Conservation (phyloP, 2,888 invertebrate genomes). For the Seira ritae region DNA sequence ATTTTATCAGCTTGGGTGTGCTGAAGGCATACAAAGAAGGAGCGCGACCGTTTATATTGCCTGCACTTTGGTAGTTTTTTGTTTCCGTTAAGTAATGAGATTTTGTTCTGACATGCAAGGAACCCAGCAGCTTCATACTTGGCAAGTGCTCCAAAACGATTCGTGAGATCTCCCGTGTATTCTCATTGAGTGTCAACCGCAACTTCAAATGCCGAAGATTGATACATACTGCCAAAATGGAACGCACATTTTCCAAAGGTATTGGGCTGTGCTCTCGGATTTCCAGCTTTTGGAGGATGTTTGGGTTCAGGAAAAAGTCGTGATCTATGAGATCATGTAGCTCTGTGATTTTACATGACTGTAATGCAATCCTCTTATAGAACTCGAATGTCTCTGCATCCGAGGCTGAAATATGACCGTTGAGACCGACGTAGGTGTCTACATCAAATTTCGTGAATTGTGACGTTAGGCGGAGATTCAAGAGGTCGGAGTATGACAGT, state of each 20-base stretch:
- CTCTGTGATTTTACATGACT: conserved; percentile 48
- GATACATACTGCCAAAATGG: conserved; percentile 41
- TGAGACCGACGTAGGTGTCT: conserved; percentile 50
- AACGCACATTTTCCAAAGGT: conserved; percentile 40
- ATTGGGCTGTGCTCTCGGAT: conserved; percentile 50
- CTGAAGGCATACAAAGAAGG: conserved; percentile 9
- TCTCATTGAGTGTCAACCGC: conserved; percentile 34
- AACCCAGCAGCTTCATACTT: conserved; percentile 37
- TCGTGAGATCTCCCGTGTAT: conserved; percentile 40
- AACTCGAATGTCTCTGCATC: conserved; percentile 45
- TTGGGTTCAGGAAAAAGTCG: conserved; percentile 54
- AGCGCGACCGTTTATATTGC: background rate
- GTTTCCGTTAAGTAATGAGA: conserved; percentile 25
- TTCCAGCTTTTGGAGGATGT: conserved; percentile 38
- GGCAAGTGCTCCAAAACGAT: conserved; percentile 44
- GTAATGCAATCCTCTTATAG: conserved; percentile 49
- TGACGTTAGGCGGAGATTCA: conserved; percentile 51
- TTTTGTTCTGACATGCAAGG: conserved; percentile 36
- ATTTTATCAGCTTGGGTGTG: conserved; percentile 38
- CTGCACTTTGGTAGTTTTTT: conserved; percentile 28
- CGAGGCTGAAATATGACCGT: conserved; percentile 23
- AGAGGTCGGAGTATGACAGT: conserved; percentile 35
- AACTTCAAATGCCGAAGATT: conserved; percentile 53
- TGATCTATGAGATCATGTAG: conserved; percentile 39
- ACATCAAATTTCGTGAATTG: conserved; percentile 50